Conservation (phyloP, 2,113 vertebrate genomes). For the Carlito syrichta region DNA sequence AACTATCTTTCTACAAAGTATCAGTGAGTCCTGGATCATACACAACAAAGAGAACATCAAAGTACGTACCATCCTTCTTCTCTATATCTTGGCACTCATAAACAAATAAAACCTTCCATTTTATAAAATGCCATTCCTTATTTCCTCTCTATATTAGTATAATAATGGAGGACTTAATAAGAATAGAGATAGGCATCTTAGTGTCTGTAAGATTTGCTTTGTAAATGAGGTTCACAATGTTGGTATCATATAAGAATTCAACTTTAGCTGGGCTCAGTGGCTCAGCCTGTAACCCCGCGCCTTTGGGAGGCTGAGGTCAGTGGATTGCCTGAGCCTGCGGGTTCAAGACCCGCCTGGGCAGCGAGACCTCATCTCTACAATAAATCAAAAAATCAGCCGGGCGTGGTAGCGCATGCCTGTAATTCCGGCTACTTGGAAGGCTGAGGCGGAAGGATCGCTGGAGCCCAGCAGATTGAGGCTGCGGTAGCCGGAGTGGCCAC, state of each 20-base stretch:
- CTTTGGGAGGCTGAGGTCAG: too few species aligned
- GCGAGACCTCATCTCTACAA: too few species aligned
- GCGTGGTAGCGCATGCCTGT: too few species aligned
- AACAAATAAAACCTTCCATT: neutral
- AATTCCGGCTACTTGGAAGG: too few species aligned
- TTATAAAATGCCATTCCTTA: conserved; percentile 2
- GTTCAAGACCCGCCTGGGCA: too few species aligned
- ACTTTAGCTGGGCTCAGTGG: too few species aligned
- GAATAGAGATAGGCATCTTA: neutral
- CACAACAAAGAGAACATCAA: neutral
- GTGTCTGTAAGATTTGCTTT: neutral
- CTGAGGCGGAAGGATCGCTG: too few species aligned
- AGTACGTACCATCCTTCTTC: neutral
- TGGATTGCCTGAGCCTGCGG: too few species aligned
- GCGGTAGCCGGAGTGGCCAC: too few species aligned
- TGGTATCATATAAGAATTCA: neutral
- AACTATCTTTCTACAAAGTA: conserved; percentile 16
- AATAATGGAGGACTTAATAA: neutral
- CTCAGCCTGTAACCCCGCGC: too few species aligned
- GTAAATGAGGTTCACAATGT: neutral
- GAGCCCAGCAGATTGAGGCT: too few species aligned
- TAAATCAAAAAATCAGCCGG: too few species aligned
- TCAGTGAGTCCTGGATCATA: neutral
- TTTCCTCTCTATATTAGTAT: neutral
- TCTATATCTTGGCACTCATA: neutral